Conservation (phyloP, 2,888 invertebrate species). For the Mycalesis mineus region DNA sequence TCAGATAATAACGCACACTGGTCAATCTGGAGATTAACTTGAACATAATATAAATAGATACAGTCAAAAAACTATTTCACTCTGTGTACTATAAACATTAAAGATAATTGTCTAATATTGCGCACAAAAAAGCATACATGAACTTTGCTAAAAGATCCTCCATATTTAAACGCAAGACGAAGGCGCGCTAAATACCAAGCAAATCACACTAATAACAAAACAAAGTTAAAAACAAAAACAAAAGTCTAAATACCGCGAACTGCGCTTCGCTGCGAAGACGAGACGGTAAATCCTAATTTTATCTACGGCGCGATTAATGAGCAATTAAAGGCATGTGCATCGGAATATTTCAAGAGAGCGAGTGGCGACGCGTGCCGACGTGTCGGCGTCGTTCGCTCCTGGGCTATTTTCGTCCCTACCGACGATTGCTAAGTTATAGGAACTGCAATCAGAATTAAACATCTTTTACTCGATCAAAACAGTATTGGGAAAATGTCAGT, state of each 20-base stretch:
- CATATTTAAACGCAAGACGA: background rate
- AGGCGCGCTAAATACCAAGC: background rate
- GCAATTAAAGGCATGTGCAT: conserved; percentile 13
- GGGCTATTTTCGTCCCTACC: background rate
- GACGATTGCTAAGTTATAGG: background rate
- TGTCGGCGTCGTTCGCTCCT: background rate
- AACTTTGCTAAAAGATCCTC: no score
- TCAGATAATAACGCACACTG: no score
- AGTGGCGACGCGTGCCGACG: conserved; percentile 30
- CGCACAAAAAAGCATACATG: no score
- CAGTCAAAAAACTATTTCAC: no score
- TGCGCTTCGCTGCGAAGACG: background rate
- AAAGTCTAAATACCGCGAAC: background rate
- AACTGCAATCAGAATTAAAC: no score
- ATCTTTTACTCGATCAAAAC: no score
- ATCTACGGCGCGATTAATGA: conserved; percentile 5
- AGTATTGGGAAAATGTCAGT: no score
- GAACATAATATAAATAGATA: no score
- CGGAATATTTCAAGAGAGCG: conserved; percentile 42
- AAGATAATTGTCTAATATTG: no score
- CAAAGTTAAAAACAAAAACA: background rate
- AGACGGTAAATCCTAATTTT: conserved; percentile 8
- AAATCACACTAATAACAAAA: background rate
- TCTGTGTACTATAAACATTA: no score
- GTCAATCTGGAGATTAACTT: no score